These are phyloP conservation scores for Mellilla xanthometata DNA, from an alignment of 2,888 invertebrate genomes.

Conservation along the genomic window DNA sequence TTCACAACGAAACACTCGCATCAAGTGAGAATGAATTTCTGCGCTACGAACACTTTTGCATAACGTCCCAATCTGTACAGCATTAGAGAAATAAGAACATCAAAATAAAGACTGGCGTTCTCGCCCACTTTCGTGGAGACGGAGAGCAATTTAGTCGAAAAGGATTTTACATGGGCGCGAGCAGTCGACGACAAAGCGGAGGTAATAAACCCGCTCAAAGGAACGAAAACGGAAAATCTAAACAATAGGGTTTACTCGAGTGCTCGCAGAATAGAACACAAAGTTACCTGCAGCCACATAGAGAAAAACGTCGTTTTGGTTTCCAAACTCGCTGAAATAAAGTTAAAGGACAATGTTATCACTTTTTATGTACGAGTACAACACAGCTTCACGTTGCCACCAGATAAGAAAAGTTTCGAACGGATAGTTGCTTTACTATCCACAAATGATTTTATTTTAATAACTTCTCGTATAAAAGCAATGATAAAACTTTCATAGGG, in stretches of 20 bases:
- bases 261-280: conserved; percentile 23
- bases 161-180: conserved; percentile 56
- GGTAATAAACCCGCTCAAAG: conserved; percentile 63
- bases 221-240: conserved; percentile 48
- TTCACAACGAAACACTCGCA: conserved; percentile 36
- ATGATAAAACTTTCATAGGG: conserved; percentile 35
- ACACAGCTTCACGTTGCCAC: too few relatives aligned
- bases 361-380: background rate
- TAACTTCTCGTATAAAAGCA: conserved; percentile 30
- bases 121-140: conserved; percentile 48
- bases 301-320: conserved; percentile 1
- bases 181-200: conserved; percentile 56
- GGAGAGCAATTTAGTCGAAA: conserved; percentile 58
- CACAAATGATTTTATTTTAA: conserved; percentile 29
- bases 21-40: conserved; percentile 16
- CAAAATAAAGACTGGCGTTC: conserved; percentile 50
- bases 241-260: conserved; percentile 44
- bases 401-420: background rate
- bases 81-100: conserved; percentile 40
- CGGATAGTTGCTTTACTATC: conserved; percentile 11
- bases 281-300: conserved; percentile 12
- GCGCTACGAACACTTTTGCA: conserved; percentile 16
- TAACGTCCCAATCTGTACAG: conserved; percentile 25
- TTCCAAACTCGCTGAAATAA: background rate
- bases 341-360: background rate